phyloP scores from a whole-genome alignment of 2,888 invertebrate genomes.

The Trypoxylon attenuatum region DNA sequence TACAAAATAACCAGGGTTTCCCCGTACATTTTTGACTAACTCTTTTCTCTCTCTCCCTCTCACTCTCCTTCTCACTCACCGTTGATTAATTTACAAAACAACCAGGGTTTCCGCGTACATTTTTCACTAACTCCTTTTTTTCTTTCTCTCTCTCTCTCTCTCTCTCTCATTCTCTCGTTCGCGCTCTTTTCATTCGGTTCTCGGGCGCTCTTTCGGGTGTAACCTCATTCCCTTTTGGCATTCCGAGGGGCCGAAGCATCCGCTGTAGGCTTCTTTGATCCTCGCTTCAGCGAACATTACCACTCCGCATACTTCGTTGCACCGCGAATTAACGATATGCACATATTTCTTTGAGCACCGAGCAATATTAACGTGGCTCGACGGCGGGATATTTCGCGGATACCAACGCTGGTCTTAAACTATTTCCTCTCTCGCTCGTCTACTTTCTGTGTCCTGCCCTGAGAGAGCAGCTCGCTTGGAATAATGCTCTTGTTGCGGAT shows the following conservation, averaged over 20 bases:
- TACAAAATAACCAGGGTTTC: conserved; percentile 12
- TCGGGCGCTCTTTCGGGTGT: conserved; percentile 10
- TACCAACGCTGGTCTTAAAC: neutral
- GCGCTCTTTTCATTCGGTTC: conserved; percentile 3
- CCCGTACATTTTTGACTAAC: neutral
- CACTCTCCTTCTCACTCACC: too few relatives aligned
- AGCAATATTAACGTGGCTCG: conserved; percentile 30
- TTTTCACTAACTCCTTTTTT: too few relatives aligned
- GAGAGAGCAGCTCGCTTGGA: neutral
- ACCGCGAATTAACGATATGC: conserved; percentile 44
- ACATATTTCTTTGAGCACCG: conserved; percentile 34
- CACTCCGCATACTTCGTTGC: conserved; percentile 37
- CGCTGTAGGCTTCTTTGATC: conserved; percentile 38
- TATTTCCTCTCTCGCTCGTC: too few relatives aligned
- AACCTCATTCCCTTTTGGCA: conserved; percentile 41
- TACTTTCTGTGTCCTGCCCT: too few relatives aligned
- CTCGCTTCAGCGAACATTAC: conserved; percentile 42
- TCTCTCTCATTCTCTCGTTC: conserved; percentile 27
- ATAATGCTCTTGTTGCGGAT: neutral
- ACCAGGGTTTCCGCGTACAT: too few relatives aligned
- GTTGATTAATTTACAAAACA: too few relatives aligned
- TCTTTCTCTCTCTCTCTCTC: neutral
- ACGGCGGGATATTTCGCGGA: neutral
- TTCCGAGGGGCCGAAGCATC: conserved; percentile 27
- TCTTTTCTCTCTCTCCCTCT: neutral